Evolutionary conservation across 2,888 invertebrate species (phyloP), one percentile per base, ranked within the genome.

Genomic region (Philonicus albiceps): DNA sequence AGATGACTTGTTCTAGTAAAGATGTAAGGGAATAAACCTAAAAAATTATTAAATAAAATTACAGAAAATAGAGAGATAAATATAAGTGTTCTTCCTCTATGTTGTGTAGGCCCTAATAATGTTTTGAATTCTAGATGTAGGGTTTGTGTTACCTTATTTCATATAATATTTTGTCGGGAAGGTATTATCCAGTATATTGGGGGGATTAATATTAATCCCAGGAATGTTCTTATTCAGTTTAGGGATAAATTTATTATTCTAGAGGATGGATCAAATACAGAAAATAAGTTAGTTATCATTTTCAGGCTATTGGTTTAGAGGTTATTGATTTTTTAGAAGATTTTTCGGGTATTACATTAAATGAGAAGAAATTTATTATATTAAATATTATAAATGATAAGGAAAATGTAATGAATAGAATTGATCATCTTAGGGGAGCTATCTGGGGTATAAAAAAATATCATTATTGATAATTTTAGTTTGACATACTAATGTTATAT

Each of bases 361-460:
- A 1, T n/a, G n/a, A 49, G 6, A 92, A 94, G 91, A 93, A 94
- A 91, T 93, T 94, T 92, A 93, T 90, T 89, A 93, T 91, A 91
- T 93, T 93, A 91, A 94, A 93, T 89, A 93, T 89, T 88, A 94
- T 89, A 91, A 94, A 93, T 89, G 92, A 91, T 84, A 90, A 74
- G 86, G 89, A 90, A 90, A 93, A 92, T 85, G 91, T 88, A 88
- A 93, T 87, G 90, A 91, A 92, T 90, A 93, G 89, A 43, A 88
- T 88, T 89, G 93, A 89, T 93, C 93, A 94, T 88, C 93, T 93
- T 91, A 95, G 92, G 6, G 95, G 95, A 55, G 93, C 93, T 94
- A 95, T 95, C 94, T 95, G 95, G 86, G 95, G 95, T 0, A 95
- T 95, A 92, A 94, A 95, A 94, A 93, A 94, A 93, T 94, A 94